phyloP scores from a whole-genome alignment of 2,797 vertebrate species.

The Erithacus rubecula region DNA sequence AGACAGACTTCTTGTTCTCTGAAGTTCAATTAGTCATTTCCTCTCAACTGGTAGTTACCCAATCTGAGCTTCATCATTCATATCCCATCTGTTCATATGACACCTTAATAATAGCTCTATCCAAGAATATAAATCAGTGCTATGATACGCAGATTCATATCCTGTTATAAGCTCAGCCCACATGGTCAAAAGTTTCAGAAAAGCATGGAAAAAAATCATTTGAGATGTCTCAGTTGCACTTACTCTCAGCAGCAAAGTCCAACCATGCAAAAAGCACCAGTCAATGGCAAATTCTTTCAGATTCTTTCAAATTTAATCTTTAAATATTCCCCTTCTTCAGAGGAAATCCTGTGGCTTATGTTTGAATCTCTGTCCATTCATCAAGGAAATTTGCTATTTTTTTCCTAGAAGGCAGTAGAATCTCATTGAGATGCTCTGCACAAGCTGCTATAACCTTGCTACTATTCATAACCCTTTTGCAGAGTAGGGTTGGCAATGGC shows the following conservation, averaged over 20 bases:
- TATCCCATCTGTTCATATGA: conserved; percentile 68
- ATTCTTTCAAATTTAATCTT: not conserved
- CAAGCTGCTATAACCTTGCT: not conserved
- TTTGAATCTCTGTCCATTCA: not conserved
- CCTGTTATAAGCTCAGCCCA: conserved; percentile 81
- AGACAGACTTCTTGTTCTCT: conserved; percentile 73
- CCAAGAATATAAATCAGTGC: conserved; percentile 59
- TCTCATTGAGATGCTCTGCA: not conserved
- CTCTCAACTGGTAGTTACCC: conserved; percentile 70
- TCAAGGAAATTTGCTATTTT: not conserved
- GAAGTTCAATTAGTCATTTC: conserved; percentile 72
- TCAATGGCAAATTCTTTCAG: not conserved
- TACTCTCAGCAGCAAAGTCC: not conserved
- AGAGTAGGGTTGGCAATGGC: not conserved
- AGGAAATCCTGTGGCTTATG: not conserved
- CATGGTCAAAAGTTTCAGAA: conserved; percentile 62
- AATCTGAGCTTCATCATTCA: conserved; percentile 68
- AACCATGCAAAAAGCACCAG: not conserved
- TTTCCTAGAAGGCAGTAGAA: not conserved
- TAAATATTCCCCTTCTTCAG: not conserved
- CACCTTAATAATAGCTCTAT: conserved; percentile 69
- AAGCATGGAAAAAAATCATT: not conserved
- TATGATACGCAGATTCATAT: conserved; percentile 64
- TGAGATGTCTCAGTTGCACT: not conserved
- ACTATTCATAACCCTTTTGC: not conserved